Evolutionary conservation across 2,797 vertebrate genomes (phyloP).

Genomic region (Chiroxiphia lanceolata): DNA sequence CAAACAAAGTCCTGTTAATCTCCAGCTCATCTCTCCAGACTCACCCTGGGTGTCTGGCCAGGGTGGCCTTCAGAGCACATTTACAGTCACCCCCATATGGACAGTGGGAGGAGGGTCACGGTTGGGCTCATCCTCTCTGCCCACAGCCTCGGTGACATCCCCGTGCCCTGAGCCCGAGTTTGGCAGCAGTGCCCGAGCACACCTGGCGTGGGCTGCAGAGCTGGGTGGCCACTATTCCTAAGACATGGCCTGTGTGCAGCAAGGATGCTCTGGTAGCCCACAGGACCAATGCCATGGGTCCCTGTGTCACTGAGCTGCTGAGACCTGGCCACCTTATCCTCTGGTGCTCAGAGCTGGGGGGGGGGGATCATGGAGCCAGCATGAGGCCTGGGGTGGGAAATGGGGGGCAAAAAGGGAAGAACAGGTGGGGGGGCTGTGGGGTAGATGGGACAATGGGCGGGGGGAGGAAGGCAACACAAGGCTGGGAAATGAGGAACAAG

Average conservation of each 20-base stretch:
- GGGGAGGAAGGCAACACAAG: neutral
- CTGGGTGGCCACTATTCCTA: neutral
- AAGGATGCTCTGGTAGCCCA: neutral
- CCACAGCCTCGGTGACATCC: neutral
- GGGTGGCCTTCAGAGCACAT: neutral
- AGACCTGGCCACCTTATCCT: neutral
- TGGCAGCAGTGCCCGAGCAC: accelerated
- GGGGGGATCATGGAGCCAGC: accelerated
- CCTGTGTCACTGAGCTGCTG: neutral
- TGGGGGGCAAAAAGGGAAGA: neutral
- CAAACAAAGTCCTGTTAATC: neutral
- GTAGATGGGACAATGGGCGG: neutral
- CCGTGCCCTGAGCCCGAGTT: neutral
- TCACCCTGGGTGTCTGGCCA: neutral
- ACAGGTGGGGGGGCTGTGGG: accelerated
- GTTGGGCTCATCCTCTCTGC: neutral
- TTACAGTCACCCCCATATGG: neutral
- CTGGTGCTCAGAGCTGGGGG: neutral
- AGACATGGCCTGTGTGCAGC: neutral
- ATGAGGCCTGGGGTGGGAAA: neutral
- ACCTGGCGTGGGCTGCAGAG: neutral
- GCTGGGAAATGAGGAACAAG: neutral
- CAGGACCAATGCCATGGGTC: neutral
- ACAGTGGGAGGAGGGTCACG: neutral
- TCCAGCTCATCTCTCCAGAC: neutral